phyloP scores from a whole-genome alignment of 2,113 vertebrate genomes.

The Ramphastos sulfuratus region DNA sequence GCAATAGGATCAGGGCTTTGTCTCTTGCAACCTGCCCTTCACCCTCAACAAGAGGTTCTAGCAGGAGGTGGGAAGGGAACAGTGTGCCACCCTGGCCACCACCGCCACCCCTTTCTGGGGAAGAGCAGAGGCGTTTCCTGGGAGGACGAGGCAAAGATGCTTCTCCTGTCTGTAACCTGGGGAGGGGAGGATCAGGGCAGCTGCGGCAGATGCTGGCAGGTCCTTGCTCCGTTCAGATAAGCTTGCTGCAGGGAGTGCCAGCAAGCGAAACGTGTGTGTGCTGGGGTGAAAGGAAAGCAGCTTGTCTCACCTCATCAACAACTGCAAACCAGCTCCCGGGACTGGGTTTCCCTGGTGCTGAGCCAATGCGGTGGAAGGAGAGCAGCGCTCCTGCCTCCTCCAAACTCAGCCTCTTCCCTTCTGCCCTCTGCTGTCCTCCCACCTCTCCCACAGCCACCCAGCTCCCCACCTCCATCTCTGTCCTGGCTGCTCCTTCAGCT shows the following conservation, averaged over 20 bases:
- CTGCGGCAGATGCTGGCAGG: background rate
- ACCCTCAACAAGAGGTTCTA: constrained; percentile 34
- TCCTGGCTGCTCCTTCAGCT: background rate
- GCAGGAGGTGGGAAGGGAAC: background rate
- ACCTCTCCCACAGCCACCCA: background rate
- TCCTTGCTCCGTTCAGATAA: background rate
- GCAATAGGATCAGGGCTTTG: constrained; percentile 73
- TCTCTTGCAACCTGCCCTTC: constrained; percentile 71
- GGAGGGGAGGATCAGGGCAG: background rate
- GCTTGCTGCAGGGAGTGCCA: background rate
- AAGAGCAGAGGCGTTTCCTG: background rate
- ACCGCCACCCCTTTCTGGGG: background rate
- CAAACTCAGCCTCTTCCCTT: background rate
- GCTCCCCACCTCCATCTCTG: background rate
- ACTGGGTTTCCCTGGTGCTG: background rate
- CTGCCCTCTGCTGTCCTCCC: background rate
- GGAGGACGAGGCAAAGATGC: background rate
- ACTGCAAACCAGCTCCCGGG: background rate
- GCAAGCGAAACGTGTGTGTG: background rate
- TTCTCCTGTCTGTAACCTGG: background rate
- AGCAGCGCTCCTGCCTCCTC: background rate
- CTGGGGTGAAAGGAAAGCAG: background rate
- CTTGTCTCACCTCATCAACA: background rate
- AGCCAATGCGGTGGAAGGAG: background rate
- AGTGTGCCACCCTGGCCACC: background rate